Evolutionary conservation across 2,888 invertebrate species (phyloP).

Genomic region (Pharmacophagus antenor): DNA sequence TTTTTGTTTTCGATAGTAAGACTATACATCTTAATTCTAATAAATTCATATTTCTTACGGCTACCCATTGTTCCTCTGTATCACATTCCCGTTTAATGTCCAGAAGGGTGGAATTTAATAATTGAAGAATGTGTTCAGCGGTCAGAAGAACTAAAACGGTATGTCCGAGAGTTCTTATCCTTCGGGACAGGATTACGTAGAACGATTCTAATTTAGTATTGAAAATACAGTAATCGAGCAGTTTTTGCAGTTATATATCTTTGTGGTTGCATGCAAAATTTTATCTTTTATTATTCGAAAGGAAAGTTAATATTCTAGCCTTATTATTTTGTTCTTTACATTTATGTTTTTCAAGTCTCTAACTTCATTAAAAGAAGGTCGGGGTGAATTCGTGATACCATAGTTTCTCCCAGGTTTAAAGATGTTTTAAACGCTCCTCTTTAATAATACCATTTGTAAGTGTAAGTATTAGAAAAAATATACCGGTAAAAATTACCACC

Average conservation of each 20-base stretch:
- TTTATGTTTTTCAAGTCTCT: no score
- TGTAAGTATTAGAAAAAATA: no score
- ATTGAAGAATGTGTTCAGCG: slow-evolving; percentile 61
- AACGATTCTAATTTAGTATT: slow-evolving; percentile 25
- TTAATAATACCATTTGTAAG: no score
- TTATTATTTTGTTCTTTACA: no score
- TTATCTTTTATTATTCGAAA: no score
- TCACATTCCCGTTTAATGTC: slow-evolving; percentile 48
- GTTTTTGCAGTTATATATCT: neutral
- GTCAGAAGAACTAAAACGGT: slow-evolving; percentile 60
- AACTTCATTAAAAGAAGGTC: no score
- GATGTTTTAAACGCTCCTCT: no score
- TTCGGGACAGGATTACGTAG: slow-evolving; percentile 40
- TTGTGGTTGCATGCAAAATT: no score
- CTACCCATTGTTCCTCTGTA: slow-evolving; percentile 56
- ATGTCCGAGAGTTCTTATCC: slow-evolving; percentile 49
- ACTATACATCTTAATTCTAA: slow-evolving; percentile 59
- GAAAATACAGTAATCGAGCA: slow-evolving; percentile 2
- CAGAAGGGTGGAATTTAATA: slow-evolving; percentile 66
- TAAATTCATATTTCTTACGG: slow-evolving; percentile 66
- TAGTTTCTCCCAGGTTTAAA: no score
- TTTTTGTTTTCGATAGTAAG: slow-evolving; percentile 31
- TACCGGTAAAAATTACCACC: no score
- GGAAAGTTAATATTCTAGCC: no score
- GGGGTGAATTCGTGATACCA: no score